Evolutionary conservation across 2,888 invertebrate genomes (phyloP).

Genomic region (Philopedon plagiatum): DNA sequence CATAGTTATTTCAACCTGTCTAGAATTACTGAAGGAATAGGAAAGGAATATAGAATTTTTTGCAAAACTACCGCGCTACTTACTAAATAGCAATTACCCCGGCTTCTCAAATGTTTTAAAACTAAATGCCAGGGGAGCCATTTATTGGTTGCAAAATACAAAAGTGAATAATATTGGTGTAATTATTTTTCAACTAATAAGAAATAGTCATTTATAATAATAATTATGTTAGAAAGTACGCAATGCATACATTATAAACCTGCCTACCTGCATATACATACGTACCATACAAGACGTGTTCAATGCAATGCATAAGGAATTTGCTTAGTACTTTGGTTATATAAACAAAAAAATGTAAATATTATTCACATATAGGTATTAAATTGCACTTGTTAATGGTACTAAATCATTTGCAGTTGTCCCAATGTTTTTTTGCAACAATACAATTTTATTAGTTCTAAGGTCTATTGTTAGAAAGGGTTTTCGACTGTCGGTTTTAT

Average conservation of each 20-base stretch:
- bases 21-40: not conserved
- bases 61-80: not conserved
- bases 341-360: constrained; percentile 18
- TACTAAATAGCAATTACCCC: constrained; percentile 16
- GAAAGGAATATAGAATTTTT: constrained; percentile 7
- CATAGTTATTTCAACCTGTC: not conserved
- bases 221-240: constrained; percentile 29
- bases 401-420: constrained; percentile 10
- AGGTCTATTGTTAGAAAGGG: no score
- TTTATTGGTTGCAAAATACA: constrained; percentile 37
- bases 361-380: constrained; percentile 1
- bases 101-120: constrained; percentile 19
- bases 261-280: constrained; percentile 16
- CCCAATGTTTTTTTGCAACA: not conserved
- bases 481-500: no score
- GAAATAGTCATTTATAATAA: constrained; percentile 28
- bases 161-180: constrained; percentile 17
- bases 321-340: constrained; percentile 10
- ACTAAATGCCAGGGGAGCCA: constrained; percentile 34
- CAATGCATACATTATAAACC: constrained; percentile 18
- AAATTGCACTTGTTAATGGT: constrained; percentile 5
- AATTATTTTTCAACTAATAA: constrained; percentile 37
- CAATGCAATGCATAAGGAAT: constrained; percentile 17
- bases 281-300: not conserved
- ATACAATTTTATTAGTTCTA: not conserved